A percentile compares a stretch with the other conserved stretches of the same genome.
These are phyloP conservation scores for Hylaea fasciaria DNA, from an alignment of 2,888 invertebrate species.

Conservation along the genomic window DNA sequence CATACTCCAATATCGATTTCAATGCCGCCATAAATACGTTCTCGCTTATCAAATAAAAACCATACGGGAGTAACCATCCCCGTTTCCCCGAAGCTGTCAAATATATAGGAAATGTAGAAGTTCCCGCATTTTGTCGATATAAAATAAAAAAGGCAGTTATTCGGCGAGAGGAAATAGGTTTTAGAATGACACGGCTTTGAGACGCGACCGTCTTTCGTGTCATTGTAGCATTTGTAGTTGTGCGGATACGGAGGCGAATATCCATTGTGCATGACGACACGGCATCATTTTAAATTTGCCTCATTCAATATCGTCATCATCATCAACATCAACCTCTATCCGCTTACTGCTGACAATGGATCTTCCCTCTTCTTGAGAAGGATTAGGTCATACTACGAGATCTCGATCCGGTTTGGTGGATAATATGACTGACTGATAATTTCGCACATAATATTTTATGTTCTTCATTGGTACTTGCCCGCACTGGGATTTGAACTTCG, in stretches of 20 bases:
- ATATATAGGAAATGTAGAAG: slow-evolving; percentile 43
- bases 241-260: neutral
- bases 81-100: slow-evolving; percentile 33
- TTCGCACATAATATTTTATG: too few relatives aligned
- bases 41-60: slow-evolving; percentile 31
- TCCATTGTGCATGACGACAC: too few relatives aligned
- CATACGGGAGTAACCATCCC: slow-evolving; percentile 30
- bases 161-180: slow-evolving; percentile 45
- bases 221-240: slow-evolving; percentile 28
- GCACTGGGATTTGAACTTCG: too few relatives aligned
- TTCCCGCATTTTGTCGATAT: slow-evolving; percentile 42
- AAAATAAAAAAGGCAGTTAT: slow-evolving; percentile 42
- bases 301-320: too few relatives aligned
- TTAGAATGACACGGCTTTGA: slow-evolving; percentile 46
- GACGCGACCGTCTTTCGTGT: slow-evolving; percentile 40
- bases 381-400: too few relatives aligned
- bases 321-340: too few relatives aligned
- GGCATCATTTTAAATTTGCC: too few relatives aligned
- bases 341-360: too few relatives aligned
- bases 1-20: slow-evolving; percentile 12
- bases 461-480: too few relatives aligned
- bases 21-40: slow-evolving; percentile 18
- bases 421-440: too few relatives aligned
- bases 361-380: too few relatives aligned
- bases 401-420: too few relatives aligned